Base-by-base conservation (phyloP, 2,888 invertebrate species). In the Lacanobia wlatinum region DNA sequence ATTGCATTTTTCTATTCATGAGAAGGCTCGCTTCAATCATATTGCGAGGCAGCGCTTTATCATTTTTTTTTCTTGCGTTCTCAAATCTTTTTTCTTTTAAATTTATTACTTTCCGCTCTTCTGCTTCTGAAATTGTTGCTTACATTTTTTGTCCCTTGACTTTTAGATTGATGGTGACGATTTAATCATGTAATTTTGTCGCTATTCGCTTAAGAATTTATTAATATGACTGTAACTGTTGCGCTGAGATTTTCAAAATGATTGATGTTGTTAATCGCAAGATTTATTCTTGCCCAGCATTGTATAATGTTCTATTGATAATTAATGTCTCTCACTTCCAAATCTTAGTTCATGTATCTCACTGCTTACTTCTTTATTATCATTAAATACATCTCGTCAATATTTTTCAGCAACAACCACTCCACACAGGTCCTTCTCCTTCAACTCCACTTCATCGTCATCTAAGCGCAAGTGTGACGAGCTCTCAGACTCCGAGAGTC, bases 381-480 rank as follows among this genome's bases (percentile, higher is more conserved):
- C n/a, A n/a, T n/a, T n/a, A n/a, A n/a, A n/a, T n/a, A n/a, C n/a
- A n/a, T n/a, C n/a, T n/a, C n/a, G n/a, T n/a, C n/a, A n/a, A n/a
- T n/a, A n/a, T n/a, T n/a, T 71, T 90, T 34, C 91, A 92, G 89
- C 90, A 52, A 82, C 89, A 12, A 84, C 87, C 16, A 93, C 94
- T 3, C 93, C 95, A 0, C 87, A 92, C 70, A 89, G 87, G 58
- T 90, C 91, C 7, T 62, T 84, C 12, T 86, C 88, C 0, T 90
- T 90, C 0, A 89, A 93, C 55, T 92, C 93, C 7, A 88, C 92
- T 10, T 94, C 94, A 46, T 95, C 95, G 34, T 90, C 92, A 0
- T 91, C 92, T 0, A 96, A 96, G 75, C 87, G 96, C 1, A 96
- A 96, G 81, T 91, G 89, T 21, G 90, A 91, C 1, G 94, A 94